phyloP scores from a whole-genome alignment of 2,888 invertebrate species.

The Cerceris ruficornis region DNA sequence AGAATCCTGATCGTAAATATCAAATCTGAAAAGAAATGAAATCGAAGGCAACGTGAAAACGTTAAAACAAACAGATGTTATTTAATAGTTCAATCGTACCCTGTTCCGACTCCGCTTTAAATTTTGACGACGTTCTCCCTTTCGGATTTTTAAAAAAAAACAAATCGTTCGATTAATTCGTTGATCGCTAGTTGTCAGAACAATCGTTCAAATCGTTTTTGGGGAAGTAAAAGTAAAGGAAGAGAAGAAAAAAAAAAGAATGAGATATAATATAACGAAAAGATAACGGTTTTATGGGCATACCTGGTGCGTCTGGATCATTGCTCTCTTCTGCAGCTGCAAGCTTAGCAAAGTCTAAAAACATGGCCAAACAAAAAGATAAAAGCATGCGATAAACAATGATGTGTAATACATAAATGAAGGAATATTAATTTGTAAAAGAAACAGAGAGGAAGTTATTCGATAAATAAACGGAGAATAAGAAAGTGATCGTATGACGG shows the following conservation, averaged over 20 bases:
- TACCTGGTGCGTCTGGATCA: conserved; percentile 77
- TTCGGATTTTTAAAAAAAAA: background rate
- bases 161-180: too few relatives aligned
- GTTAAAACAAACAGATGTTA: background rate
- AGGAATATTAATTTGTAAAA: conserved; percentile 49
- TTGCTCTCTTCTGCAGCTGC: conserved; percentile 76
- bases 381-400: conserved; percentile 77
- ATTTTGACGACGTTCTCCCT: background rate
- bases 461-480: background rate
- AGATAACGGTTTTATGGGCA: conserved; percentile 43
- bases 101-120: background rate
- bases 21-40: conserved; percentile 1
- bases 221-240: background rate
- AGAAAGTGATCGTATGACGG: background rate
- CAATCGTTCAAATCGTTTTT: too few relatives aligned
- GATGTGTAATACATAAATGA: conserved; percentile 46
- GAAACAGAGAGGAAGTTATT: conserved; percentile 34
- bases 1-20: background rate
- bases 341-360: conserved; percentile 80
- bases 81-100: background rate
- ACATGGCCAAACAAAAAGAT: conserved; percentile 77
- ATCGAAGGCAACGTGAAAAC: background rate
- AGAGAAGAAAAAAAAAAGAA: conserved; percentile 7
- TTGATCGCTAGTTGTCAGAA: too few relatives aligned
- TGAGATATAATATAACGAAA: conserved; percentile 16